A percentile compares a stretch with the other conserved stretches of the same genome.
These are phyloP conservation scores for Brachypalpus laphriformis DNA, from an alignment of 2,888 invertebrate genomes.

Conservation along the genomic window DNA sequence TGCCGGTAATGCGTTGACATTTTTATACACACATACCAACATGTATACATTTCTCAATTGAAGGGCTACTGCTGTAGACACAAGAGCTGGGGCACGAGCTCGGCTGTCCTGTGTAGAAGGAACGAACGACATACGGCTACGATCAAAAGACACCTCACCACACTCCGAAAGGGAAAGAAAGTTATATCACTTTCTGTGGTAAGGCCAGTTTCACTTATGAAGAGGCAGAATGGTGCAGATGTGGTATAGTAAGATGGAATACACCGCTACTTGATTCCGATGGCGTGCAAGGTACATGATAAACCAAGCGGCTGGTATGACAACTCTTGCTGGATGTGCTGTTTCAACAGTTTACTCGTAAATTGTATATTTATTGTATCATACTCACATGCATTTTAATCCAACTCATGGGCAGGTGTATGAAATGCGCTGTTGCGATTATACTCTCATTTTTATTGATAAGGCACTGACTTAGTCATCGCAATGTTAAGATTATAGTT, in stretches of 20 bases:
- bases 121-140: background rate
- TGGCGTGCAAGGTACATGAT: slow-evolving; percentile 32
- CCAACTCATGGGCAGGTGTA: slow-evolving; percentile 31
- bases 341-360: slow-evolving; percentile 45
- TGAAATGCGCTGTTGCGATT: slow-evolving; percentile 16
- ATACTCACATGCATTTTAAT: slow-evolving; percentile 32
- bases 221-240: slow-evolving; percentile 19
- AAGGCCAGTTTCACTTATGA: slow-evolving; percentile 45
- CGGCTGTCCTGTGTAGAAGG: background rate
- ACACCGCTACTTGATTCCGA: slow-evolving; percentile 25
- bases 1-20: slow-evolving; percentile 32
- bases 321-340: slow-evolving; percentile 22
- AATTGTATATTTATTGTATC: slow-evolving; percentile 42
- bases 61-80: background rate
- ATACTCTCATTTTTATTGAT: slow-evolving; percentile 18
- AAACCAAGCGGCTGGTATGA: slow-evolving; percentile 27
- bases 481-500: background rate
- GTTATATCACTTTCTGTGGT: slow-evolving; percentile 48
- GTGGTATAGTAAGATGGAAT: slow-evolving; percentile 19
- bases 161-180: slow-evolving; percentile 30
- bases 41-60: background rate
- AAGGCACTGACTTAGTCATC: background rate
- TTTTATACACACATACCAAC: slow-evolving; percentile 15
- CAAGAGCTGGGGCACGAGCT: background rate
- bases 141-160: slow-evolving; percentile 35